Evolutionary conservation across 2,113 vertebrate genomes (phyloP).

Genomic region (Ifrita kowaldi): DNA sequence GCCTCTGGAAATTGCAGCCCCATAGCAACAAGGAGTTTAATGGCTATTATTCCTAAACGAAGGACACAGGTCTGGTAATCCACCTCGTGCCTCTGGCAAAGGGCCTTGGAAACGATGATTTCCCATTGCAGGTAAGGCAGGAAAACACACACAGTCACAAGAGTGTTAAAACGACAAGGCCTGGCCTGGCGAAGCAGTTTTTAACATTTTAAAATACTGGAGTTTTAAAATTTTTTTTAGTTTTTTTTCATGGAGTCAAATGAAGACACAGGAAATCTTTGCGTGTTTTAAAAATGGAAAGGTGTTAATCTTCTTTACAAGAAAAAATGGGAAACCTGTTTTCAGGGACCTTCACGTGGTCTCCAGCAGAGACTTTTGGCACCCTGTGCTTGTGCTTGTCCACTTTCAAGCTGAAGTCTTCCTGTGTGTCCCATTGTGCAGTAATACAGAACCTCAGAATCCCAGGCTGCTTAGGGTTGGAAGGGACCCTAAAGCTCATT

Average conservation of each 20-base stretch:
- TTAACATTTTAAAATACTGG: neutral
- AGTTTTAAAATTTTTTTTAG: neutral
- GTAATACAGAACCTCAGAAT: neutral
- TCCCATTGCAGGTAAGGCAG: neutral
- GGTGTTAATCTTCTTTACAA: neutral
- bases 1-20: constrained; percentile 45
- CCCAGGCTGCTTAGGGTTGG: neutral
- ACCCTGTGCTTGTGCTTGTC: neutral
- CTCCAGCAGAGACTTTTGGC: neutral
- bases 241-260: neutral
- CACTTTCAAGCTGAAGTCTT: neutral
- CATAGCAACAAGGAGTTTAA: constrained; percentile 60
- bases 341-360: neutral
- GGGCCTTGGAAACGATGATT: neutral
- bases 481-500: neutral
- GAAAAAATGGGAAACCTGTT: neutral
- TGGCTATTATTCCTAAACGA: constrained; percentile 26
- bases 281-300: neutral
- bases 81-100: neutral
- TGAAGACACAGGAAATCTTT: neutral
- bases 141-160: neutral
- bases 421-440: fast-evolving
- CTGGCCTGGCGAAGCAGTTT: neutral
- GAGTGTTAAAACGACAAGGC: neutral
- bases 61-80: neutral